phyloP scores from a whole-genome alignment of 2,797 vertebrate species.

The Microctenopoma steveboyesi region DNA sequence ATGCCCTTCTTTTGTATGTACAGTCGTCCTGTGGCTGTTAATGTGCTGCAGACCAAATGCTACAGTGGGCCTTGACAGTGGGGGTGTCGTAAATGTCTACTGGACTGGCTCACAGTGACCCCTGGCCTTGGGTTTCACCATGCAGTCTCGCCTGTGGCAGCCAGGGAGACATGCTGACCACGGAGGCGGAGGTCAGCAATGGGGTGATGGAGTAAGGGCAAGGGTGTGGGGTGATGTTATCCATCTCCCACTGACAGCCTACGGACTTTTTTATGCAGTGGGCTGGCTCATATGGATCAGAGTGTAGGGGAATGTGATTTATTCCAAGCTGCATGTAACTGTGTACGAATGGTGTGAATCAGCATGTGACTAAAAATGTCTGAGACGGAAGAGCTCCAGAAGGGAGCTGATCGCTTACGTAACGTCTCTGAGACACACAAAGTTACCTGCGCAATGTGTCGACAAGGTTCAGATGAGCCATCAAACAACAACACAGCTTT shows the following conservation, averaged over 20 bases:
- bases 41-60: constrained; percentile 37
- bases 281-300: constrained; percentile 37
- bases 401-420: background rate
- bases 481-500: constrained; percentile 22
- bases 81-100: constrained; percentile 69
- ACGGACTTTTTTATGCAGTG: constrained; percentile 69
- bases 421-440: constrained; percentile 3
- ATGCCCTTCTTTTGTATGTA: constrained; percentile 9
- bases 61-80: constrained; percentile 32
- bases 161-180: constrained; percentile 86
- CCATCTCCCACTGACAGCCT: constrained; percentile 90
- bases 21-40: constrained; percentile 27
- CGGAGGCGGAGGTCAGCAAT: constrained; percentile 85
- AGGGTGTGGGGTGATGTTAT: constrained; percentile 65
- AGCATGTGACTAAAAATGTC: constrained; percentile 16
- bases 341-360: constrained; percentile 10
- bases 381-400: background rate
- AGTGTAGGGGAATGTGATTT: constrained; percentile 25
- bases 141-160: constrained; percentile 86
- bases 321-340: constrained; percentile 20
- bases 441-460: background rate
- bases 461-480: background rate
- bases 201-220: constrained; percentile 52
- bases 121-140: constrained; percentile 86
- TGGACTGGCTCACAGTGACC: constrained; percentile 81